Evolutionary conservation across 2,113 vertebrate genomes (phyloP).

Genomic region (Isurus oxyrinchus): DNA sequence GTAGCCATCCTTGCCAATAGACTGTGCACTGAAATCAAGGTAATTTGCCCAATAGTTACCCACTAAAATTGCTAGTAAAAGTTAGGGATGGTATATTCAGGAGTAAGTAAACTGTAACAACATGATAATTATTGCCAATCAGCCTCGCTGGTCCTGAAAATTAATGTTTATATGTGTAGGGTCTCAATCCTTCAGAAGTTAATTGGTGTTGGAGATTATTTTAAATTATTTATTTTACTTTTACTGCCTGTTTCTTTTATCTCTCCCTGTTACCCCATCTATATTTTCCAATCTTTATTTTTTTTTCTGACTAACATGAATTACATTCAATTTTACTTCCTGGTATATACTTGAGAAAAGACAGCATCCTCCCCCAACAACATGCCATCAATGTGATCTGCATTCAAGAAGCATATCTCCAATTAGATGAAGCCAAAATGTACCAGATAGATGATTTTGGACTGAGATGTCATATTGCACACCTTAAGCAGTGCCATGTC

Average conservation of each 20-base stretch:
- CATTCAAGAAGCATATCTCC: too few species aligned
- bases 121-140: background rate
- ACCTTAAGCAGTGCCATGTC: too few species aligned
- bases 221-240: background rate
- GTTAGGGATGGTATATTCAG: background rate
- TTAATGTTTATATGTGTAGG: background rate
- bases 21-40: too few species aligned
- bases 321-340: background rate
- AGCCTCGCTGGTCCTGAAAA: too few species aligned
- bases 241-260: background rate
- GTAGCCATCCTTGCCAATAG: too few species aligned
- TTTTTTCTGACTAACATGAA: background rate
- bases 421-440: too few species aligned
- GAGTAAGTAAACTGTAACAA: background rate
- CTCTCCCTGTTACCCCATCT: background rate
- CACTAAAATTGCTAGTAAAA: background rate
- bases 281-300: background rate
- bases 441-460: too few species aligned
- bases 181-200: background rate
- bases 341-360: too few species aligned
- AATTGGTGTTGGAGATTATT: background rate
- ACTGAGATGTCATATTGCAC: too few species aligned
- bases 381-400: too few species aligned
- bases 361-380: too few species aligned
- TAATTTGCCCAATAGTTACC: background rate